Base-by-base conservation (phyloP, 2,888 invertebrate genomes). In the Leptarthrus brevirostris region DNA sequence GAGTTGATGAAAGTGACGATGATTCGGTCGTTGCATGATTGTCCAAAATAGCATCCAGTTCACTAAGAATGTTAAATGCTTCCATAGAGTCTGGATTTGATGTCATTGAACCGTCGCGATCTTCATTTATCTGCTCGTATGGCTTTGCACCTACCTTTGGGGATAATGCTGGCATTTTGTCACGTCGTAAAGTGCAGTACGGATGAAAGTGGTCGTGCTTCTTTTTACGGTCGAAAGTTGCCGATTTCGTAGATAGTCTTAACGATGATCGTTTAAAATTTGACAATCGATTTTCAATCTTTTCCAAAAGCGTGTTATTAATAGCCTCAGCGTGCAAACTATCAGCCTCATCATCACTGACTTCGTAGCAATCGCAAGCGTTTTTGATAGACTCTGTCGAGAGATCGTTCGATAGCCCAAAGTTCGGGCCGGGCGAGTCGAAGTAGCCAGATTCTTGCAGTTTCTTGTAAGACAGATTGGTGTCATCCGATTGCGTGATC, bases 361-460 rank as follows among this genome's bases (percentile, higher is more conserved):
- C 77, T 49, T 81, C 81, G 72, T 77, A 80, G 75, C 77, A 81
- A 73, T 80, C 82, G 73, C 82, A 83, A n/a, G 81, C 81, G 30
- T 81, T 80, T 61, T 80, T 81, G 54, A 83, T 79, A 18, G 83
- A 83, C 75, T 83, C 83, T 24, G 81, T 83, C 58, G 83, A 83
- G 2, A 82, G 78, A 77, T 81, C 80, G 58, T 82, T 81, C 20
- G 83, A 82, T 47, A 81, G 77, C 40, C 81, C 83, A 47, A 47
- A 74, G 49, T 76, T 76, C 16, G 8, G 66, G 34, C 22, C 34
- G 14, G 36, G 20, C 24, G 22, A n/a, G 6, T 34, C 53, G 14
- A 16, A 16, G 30, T 34, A 26, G 8, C 54, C 40, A 40, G 20
- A n/a, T 20, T 75, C 72, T 14, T 75, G 52, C 16, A 76, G 53